Base-by-base conservation (phyloP, 2,113 vertebrate genomes). In the Gambusia holbrooki region DNA sequence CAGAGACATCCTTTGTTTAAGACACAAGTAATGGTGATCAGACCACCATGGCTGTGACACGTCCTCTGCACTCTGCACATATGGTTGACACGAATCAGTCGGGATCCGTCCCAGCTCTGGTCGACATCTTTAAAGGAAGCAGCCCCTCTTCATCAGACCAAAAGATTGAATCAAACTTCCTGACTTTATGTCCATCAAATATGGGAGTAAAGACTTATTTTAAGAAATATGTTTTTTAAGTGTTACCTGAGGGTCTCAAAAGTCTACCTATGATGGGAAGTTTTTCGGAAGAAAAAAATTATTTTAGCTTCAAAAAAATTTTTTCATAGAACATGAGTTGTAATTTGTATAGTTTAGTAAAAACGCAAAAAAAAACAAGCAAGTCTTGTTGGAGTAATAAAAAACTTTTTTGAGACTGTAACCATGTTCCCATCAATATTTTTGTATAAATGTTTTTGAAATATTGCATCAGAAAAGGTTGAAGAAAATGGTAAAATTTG, bases 21-120 rank as follows among this genome's bases (percentile, higher is more conserved):
- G 82, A 87, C 77, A 30, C 71, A 76, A 79, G 89, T 87, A 87
- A 84, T 82, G 77, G 69, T 54, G 60, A 85, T 89, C 82, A 76
- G 91, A 89, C 92, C 89, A 89, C 92, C 93, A 62, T 32, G 79
- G 69, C 77, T 62, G 48, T 63, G 67, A 84, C 79, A 66, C 40
- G 4, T 66, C 25, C 73, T 78, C 76, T 77, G 80, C 81, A 85
- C 90, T 78, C 76, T 77, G 80, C 81, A 85, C 90, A 88, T 84
- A 86, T 69, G 70, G 66, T 79, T 87, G 79, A 90, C 82, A 83
- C 78, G 79, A 74, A 40, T 76, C 82, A 74, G 51, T 30, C 33
- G 25, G 69, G 77, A 83, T 86, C 74, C 71, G 37, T 68, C 42
- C 69, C 22, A 15, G 32, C 71, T 58, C 69, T 4, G 12, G 1